These are phyloP conservation scores for Drosophila rubida DNA, from an alignment of 2,888 invertebrate genomes.

Conservation along the genomic window DNA sequence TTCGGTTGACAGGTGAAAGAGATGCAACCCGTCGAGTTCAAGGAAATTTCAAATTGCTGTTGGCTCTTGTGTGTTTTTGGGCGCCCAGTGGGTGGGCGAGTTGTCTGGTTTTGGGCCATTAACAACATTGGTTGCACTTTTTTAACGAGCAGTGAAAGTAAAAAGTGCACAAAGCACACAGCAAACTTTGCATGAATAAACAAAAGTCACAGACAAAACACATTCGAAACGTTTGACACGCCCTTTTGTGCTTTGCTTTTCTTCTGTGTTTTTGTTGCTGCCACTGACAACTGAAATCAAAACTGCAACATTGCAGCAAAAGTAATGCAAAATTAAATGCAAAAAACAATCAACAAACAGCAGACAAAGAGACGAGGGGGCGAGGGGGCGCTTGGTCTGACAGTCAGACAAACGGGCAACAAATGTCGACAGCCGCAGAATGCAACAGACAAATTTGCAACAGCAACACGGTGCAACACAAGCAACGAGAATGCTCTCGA, in stretches of 20 bases:
- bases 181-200: slow-evolving; percentile 69
- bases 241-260: slow-evolving; percentile 49
- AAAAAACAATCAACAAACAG: slow-evolving; percentile 61
- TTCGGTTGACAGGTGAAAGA: slow-evolving; percentile 68
- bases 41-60: slow-evolving; percentile 15
- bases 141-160: slow-evolving; percentile 67
- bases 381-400: no score
- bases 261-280: slow-evolving; percentile 19
- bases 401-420: slow-evolving; percentile 14
- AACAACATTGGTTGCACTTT: slow-evolving; percentile 58
- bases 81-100: slow-evolving; percentile 50
- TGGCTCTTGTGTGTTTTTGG: no score
- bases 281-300: slow-evolving; percentile 64
- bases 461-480: slow-evolving; percentile 21
- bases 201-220: slow-evolving; percentile 41
- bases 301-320: slow-evolving; percentile 63
- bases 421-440: slow-evolving; percentile 62
- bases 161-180: slow-evolving; percentile 44
- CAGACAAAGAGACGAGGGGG: slow-evolving; percentile 2
- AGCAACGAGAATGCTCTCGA: background rate
- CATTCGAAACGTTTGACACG: slow-evolving; percentile 45
- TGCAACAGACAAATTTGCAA: slow-evolving; percentile 50
- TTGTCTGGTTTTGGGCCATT: slow-evolving; percentile 20
- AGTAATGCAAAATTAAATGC: slow-evolving; percentile 75
- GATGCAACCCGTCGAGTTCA: slow-evolving; percentile 47